Evolutionary conservation across 2,113 vertebrate species (phyloP).

Genomic region (Tupaia tana): DNA sequence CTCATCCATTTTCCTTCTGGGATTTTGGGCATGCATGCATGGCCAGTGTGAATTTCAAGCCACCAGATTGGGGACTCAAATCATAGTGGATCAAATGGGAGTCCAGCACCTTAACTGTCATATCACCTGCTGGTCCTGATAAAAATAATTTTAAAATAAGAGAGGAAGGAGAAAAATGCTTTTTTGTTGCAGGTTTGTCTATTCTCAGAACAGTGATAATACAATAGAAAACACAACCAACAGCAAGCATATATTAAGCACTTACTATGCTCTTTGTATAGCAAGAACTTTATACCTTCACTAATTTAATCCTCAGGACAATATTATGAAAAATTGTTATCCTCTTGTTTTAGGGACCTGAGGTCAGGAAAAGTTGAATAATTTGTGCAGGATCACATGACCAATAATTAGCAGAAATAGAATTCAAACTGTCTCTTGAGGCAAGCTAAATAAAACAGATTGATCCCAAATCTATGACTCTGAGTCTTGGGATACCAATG

Average conservation of each 20-base stretch:
- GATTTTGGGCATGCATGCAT: too few species aligned
- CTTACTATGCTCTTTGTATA: neutral
- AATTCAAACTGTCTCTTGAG: neutral
- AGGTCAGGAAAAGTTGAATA: neutral
- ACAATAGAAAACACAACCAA: neutral
- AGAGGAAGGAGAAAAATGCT: neutral
- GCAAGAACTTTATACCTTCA: neutral
- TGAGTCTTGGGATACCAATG: neutral
- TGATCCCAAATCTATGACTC: neutral
- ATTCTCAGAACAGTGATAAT: neutral
- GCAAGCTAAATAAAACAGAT: neutral
- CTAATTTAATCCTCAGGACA: neutral
- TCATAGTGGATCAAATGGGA: too few species aligned
- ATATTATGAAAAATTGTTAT: neutral
- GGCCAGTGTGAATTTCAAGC: too few species aligned
- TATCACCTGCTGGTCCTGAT: neutral
- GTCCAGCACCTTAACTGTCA: too few species aligned
- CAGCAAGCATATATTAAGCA: neutral
- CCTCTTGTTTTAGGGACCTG: neutral
- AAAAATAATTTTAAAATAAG: conserved; percentile 26
- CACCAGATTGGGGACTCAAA: too few species aligned
- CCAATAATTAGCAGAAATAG: neutral
- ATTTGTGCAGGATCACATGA: neutral
- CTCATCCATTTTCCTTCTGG: too few species aligned
- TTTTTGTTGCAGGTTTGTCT: neutral